Evolutionary conservation across 2,113 vertebrate genomes (phyloP).

Genomic region (Scartelaos histophorus): DNA sequence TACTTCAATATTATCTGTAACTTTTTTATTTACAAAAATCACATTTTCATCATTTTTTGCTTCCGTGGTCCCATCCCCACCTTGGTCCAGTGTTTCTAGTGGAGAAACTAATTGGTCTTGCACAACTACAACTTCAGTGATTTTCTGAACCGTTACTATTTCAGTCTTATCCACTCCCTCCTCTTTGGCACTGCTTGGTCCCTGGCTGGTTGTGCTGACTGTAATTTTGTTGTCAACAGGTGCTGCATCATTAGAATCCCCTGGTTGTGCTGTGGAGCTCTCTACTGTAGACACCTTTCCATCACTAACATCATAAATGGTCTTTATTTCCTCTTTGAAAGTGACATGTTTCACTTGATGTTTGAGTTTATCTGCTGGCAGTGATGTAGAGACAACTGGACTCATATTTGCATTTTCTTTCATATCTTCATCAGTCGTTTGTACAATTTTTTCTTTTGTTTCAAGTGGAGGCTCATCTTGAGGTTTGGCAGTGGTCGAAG

Average conservation of each 20-base stretch:
- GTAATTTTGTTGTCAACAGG: not conserved
- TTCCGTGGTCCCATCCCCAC: not conserved
- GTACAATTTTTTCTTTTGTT: not conserved
- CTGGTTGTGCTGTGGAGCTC: not conserved
- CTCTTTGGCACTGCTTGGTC: conserved; percentile 10
- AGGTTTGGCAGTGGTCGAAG: not conserved
- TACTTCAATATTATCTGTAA: not conserved
- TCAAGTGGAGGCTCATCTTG: not conserved
- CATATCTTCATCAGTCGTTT: not conserved
- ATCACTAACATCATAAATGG: not conserved
- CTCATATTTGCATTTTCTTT: not conserved
- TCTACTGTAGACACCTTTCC: not conserved
- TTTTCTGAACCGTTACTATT: not conserved
- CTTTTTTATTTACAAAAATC: not conserved
- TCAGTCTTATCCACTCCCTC: not conserved
- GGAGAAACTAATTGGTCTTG: not conserved
- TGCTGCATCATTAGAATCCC: not conserved
- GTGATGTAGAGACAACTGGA: not conserved
- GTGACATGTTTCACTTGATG: not conserved
- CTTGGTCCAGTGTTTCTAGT: not conserved
- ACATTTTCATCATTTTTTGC: not conserved
- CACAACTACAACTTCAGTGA: not conserved
- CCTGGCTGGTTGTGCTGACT: conserved; percentile 4
- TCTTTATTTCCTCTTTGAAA: not conserved
- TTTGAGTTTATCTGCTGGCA: conserved; percentile 8